Percentiles rank a stretch among this genome's conserved stretches.
Evolutionary conservation across 2,888 invertebrate species (phyloP).

Genomic region (Eristalinus sepulchralis): DNA sequence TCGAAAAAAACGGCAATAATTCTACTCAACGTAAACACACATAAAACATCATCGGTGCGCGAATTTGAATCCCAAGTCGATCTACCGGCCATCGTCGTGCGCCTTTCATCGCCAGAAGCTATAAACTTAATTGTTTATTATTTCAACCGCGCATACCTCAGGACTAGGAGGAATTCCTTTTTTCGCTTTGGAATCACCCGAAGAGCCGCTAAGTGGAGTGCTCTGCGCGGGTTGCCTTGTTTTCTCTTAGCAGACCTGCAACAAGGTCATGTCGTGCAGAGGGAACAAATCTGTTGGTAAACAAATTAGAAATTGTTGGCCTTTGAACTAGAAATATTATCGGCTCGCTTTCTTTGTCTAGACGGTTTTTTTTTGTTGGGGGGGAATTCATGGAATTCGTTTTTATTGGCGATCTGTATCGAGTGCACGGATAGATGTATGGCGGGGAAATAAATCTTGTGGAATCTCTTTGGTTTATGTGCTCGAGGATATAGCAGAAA

Average conservation of each 20-base stretch:
- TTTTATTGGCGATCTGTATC: background rate
- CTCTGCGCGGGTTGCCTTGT: background rate
- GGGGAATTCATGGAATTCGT: background rate
- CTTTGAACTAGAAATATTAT: background rate
- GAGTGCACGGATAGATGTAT: background rate
- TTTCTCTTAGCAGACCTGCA: background rate
- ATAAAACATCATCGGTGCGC: constrained; percentile 19
- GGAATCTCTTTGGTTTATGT: background rate
- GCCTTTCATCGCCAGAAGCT: constrained; percentile 40
- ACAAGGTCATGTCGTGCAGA: background rate
- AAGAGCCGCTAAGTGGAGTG: background rate
- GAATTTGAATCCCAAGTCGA: constrained; percentile 30
- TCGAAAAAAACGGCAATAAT: constrained; percentile 26
- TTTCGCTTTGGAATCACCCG: background rate
- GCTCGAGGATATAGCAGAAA: background rate
- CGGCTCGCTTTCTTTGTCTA: background rate
- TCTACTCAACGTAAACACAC: constrained; percentile 33
- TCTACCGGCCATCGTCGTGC: constrained; percentile 2
- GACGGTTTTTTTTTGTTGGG: background rate
- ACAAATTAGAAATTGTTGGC: constrained; percentile 3
- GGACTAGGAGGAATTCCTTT: background rate
- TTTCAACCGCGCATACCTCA: constrained; percentile 21
- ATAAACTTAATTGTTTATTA: constrained; percentile 45
- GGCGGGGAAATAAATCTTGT: background rate
- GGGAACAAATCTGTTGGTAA: constrained; percentile 3